These are phyloP conservation scores for Spilogale gracilis DNA, from an alignment of 2,113 vertebrate genomes.

Conservation along the genomic window DNA sequence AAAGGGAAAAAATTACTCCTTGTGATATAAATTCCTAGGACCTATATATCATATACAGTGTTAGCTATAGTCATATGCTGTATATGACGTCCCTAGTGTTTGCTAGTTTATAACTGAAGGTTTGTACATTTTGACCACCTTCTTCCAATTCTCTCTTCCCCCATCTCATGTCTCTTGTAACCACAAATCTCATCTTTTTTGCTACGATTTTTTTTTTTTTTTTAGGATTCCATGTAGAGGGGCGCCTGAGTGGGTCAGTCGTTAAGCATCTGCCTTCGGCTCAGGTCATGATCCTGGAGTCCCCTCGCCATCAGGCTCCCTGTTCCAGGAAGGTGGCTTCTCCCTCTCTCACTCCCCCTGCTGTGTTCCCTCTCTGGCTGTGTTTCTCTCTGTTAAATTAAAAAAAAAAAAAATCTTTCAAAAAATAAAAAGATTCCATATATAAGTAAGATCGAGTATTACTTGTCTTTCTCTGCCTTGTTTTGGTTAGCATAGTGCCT, in stretches of 20 bases:
- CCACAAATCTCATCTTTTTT: not conserved
- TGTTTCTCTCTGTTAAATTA: no score
- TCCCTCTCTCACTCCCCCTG: no score
- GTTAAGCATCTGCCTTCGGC: no score
- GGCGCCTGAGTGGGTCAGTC: no score
- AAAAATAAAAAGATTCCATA: not conserved
- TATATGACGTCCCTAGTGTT: not conserved
- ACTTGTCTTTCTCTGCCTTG: not conserved
- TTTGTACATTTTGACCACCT: not conserved
- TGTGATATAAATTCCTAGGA: not conserved
- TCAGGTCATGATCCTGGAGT: no score
- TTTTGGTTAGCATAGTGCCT: not conserved
- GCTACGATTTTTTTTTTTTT: not conserved
- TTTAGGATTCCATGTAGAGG: no score
- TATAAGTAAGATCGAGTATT: not conserved
- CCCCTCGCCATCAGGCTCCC: no score
- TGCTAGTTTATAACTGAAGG: not conserved
- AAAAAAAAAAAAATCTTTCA: no score
- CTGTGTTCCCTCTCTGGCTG: no score
- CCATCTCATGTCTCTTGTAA: not conserved
- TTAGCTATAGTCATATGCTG: not conserved
- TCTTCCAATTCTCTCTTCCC: not conserved
- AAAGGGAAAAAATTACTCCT: not conserved
- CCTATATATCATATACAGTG: not conserved
- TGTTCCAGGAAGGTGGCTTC: no score